Percentiles rank a stretch among this genome's conserved stretches.
Evolutionary conservation across 1,140 invertebrate species (phyloP).

Genomic region (Sinella curviseta): DNA sequence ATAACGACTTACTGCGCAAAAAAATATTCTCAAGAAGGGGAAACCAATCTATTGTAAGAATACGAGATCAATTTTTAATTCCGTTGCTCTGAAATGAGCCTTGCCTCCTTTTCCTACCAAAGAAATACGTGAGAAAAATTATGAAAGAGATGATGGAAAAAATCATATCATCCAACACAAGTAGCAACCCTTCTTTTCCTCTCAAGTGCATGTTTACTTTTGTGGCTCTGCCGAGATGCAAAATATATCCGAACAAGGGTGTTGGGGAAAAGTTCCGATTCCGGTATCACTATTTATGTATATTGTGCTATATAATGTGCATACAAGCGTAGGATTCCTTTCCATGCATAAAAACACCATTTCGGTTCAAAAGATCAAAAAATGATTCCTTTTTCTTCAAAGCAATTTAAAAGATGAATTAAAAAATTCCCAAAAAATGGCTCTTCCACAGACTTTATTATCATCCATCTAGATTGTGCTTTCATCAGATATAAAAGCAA

Average conservation of each 20-base stretch:
- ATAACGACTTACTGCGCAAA: too few relatives aligned
- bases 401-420: neutral
- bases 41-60: constrained; percentile 32
- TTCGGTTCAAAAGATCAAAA: neutral
- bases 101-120: constrained; percentile 5
- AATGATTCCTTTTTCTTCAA: too few relatives aligned
- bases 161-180: neutral
- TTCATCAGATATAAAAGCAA: neutral
- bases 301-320: too few relatives aligned
- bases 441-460: neutral
- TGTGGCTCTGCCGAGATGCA: too few relatives aligned
- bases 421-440: constrained; percentile 2
- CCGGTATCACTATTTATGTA: too few relatives aligned
- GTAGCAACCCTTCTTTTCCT: neutral
- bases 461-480: neutral
- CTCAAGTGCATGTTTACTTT: neutral
- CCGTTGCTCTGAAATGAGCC: neutral
- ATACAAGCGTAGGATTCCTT: too few relatives aligned
- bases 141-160: constrained; percentile 7
- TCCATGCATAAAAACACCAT: neutral
- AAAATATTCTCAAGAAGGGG: neutral
- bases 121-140: constrained; percentile 24
- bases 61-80: constrained; percentile 7
- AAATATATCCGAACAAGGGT: too few relatives aligned
- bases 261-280: too few relatives aligned